These are phyloP conservation scores for Amphiduros pacificus DNA, from an alignment of 2,888 invertebrate species.

Conservation along the genomic window DNA sequence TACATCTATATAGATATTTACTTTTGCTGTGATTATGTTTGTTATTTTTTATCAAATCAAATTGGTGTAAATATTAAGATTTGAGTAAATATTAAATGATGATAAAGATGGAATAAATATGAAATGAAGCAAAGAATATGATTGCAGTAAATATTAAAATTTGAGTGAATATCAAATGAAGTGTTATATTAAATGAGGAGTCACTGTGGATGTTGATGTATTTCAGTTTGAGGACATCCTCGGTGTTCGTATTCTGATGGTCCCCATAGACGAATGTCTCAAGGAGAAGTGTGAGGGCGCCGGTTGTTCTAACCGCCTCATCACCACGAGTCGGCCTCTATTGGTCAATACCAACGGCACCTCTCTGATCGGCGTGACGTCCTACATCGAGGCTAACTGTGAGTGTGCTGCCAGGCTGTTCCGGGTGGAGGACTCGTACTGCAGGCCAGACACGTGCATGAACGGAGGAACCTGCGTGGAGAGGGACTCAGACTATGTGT, in stretches of 20 bases:
- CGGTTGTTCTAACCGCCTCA: slow-evolving; percentile 90
- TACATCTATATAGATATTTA: background rate
- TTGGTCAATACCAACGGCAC: slow-evolving; percentile 98
- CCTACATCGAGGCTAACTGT: slow-evolving; percentile 89
- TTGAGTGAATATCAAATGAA: too few species aligned
- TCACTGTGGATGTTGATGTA: too few species aligned
- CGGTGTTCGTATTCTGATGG: slow-evolving; percentile 96
- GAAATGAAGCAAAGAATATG: too few species aligned
- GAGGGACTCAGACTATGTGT: slow-evolving; percentile 23
- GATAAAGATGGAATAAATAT: too few species aligned
- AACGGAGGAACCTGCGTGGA: slow-evolving; percentile 91
- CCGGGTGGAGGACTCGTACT: slow-evolving; percentile 75
- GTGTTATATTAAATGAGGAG: too few species aligned
- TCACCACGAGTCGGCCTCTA: slow-evolving; percentile 58
- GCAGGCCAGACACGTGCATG: slow-evolving; percentile 70
- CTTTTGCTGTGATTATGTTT: background rate
- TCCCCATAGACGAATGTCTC: slow-evolving; percentile 76
- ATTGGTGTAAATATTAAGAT: too few species aligned
- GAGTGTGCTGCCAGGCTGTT: slow-evolving; percentile 93
- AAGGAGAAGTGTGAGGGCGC: slow-evolving; percentile 64
- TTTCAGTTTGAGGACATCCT: slow-evolving; percentile 69
- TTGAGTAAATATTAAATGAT: too few species aligned
- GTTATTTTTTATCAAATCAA: background rate
- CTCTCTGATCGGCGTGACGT: slow-evolving; percentile 91
- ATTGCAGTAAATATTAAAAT: too few species aligned